Percentiles rank a stretch among this genome's conserved stretches.
Conservation (phyloP, 2,113 vertebrate species). For the Nibea coibor region DNA sequence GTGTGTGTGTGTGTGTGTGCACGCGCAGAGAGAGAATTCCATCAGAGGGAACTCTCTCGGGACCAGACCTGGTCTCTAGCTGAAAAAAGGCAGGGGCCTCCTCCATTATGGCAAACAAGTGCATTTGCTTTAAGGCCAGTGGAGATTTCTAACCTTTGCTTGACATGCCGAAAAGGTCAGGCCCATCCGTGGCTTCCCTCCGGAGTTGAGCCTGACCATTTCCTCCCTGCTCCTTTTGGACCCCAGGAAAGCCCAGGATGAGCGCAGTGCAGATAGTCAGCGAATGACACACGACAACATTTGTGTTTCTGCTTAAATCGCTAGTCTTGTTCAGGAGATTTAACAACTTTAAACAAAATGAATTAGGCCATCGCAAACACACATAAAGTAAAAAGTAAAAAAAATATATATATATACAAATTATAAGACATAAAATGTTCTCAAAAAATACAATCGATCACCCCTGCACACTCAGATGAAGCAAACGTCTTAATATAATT, state of each 20-base stretch:
- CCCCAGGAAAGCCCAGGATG: conserved; percentile 38
- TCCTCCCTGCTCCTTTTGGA: conserved; percentile 53
- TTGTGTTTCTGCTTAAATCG: not conserved
- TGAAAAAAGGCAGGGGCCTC: conserved; percentile 72
- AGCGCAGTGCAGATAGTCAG: not conserved
- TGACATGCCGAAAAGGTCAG: conserved; percentile 86
- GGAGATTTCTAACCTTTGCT: conserved; percentile 88
- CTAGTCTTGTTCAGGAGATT: not conserved
- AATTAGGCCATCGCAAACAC: not conserved
- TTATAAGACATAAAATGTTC: not conserved
- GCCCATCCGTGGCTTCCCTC: conserved; percentile 73
- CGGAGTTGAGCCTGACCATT: conserved; percentile 72
- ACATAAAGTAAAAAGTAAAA: not conserved
- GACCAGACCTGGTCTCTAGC: conserved; percentile 72
- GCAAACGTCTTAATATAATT: conserved; percentile 58
- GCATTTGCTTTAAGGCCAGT: conserved; percentile 86
- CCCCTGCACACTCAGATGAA: conserved; percentile 29
- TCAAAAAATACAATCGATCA: not conserved
- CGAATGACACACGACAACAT: conserved; percentile 6
- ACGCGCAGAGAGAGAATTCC: conserved; percentile 61
- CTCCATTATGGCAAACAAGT: conserved; percentile 85
- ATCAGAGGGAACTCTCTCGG: conserved; percentile 67
- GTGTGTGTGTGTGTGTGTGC: conserved; percentile 24
- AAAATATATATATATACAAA: not conserved
- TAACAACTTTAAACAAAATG: not conserved